These are phyloP conservation scores for Hydropotes inermis DNA, from an alignment of 2,113 vertebrate genomes.

Conservation along the genomic window DNA sequence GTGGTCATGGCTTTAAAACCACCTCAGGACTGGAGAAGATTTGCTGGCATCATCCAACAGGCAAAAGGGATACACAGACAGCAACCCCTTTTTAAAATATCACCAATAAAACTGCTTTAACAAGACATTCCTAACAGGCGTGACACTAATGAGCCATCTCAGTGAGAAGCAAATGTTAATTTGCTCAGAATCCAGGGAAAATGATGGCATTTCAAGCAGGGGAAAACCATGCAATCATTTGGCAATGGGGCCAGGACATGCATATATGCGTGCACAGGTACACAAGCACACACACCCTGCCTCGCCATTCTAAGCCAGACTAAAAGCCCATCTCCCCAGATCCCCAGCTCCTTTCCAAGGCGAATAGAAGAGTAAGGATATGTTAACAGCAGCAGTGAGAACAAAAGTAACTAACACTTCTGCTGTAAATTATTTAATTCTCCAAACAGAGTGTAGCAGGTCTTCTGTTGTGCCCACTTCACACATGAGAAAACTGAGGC, in stretches of 20 bases:
- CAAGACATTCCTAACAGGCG: neutral
- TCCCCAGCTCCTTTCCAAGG: neutral
- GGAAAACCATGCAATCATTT: neutral
- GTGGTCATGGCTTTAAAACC: neutral
- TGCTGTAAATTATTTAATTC: neutral
- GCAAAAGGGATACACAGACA: neutral
- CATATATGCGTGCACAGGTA: fast-evolving
- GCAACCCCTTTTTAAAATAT: neutral
- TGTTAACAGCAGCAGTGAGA: neutral
- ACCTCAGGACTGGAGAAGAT: neutral
- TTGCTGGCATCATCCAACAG: neutral
- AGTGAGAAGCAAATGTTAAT: neutral
- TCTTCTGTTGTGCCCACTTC: neutral
- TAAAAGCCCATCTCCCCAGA: neutral
- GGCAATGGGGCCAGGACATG: neutral
- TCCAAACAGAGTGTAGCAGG: neutral
- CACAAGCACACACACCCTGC: fast-evolving
- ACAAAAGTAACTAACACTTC: neutral
- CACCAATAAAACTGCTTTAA: neutral
- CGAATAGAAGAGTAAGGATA: neutral
- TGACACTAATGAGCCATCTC: neutral
- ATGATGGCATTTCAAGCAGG: neutral
- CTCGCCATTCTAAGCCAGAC: neutral
- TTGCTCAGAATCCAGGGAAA: neutral
- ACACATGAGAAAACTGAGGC: neutral